These are phyloP conservation scores for Crematogaster levior DNA, from an alignment of 2,888 invertebrate genomes.

Conservation along the genomic window DNA sequence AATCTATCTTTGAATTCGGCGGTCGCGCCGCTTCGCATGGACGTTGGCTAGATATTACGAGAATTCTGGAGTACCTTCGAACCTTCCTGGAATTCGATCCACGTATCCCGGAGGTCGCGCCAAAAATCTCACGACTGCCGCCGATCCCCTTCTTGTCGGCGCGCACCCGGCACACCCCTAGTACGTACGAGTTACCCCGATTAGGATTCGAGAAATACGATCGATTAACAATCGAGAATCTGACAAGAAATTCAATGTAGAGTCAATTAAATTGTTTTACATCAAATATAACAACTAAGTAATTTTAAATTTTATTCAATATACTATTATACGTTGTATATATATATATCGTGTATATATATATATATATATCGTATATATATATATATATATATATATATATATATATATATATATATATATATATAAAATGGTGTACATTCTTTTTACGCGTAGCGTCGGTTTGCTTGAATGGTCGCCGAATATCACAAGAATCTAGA, in stretches of 20 bases:
- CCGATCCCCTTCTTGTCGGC: conserved; percentile 44
- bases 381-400: not conserved
- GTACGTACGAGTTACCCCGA: conserved; percentile 25
- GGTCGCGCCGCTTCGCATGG: conserved; percentile 52
- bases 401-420: too few relatives aligned
- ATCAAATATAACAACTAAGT: not conserved
- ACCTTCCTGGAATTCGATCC: conserved; percentile 63
- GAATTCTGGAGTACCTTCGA: conserved; percentile 61
- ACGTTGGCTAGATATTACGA: conserved; percentile 67
- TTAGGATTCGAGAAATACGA: conserved; percentile 34
- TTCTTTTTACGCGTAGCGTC: conserved; percentile 27
- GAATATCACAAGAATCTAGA: conserved; percentile 56
- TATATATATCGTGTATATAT: too few relatives aligned
- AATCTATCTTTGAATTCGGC: conserved; percentile 65
- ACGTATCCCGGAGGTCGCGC: conserved; percentile 60
- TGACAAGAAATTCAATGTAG: not conserved
- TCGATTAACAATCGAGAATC: conserved; percentile 38
- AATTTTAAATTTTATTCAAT: not conserved
- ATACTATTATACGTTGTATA: not conserved
- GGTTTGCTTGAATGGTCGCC: conserved; percentile 30
- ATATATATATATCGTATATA: too few relatives aligned
- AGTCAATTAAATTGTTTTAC: conserved; percentile 24
- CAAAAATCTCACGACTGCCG: conserved; percentile 59
- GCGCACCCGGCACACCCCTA: conserved; percentile 13
- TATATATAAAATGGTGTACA: too few relatives aligned